Percentiles rank a stretch among this genome's conserved stretches.
Evolutionary conservation across 2,113 vertebrate genomes (phyloP).

Genomic region (Podiceps cristatus): DNA sequence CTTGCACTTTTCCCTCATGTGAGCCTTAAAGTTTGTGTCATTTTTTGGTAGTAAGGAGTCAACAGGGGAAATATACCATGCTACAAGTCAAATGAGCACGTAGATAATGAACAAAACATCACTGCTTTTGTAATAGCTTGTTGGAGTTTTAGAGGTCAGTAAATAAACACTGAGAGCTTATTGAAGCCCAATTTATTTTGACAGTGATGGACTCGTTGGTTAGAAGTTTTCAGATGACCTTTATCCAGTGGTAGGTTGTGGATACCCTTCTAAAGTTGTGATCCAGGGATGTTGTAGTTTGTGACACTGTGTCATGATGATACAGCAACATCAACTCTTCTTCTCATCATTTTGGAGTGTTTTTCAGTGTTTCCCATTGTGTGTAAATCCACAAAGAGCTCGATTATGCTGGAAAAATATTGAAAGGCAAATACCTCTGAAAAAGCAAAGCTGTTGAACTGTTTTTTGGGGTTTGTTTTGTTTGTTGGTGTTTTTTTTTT

Average conservation of each 20-base stretch:
- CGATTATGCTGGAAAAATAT: neutral
- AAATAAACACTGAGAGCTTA: neutral
- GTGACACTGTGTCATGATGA: neutral
- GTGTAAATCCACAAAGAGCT: neutral
- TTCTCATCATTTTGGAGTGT: neutral
- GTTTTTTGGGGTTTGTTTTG: neutral
- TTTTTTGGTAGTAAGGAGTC: neutral
- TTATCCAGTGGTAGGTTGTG: neutral
- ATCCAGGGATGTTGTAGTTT: fast-evolving
- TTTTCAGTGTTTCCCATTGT: neutral
- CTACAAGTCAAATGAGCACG: neutral
- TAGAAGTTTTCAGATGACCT: neutral
- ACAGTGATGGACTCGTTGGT: neutral
- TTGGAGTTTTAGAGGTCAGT: neutral
- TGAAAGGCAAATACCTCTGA: neutral
- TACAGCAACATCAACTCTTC: neutral
- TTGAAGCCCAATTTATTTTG: neutral
- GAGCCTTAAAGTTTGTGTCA: neutral
- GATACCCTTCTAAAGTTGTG: neutral
- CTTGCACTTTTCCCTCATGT: neutral
- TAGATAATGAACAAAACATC: neutral
- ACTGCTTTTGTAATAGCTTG: neutral
- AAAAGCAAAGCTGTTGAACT: neutral
- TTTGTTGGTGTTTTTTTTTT: no score
- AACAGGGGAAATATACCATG: neutral